Evolutionary conservation across 2,888 invertebrate genomes (phyloP).

Genomic region (Campoplex nolae): DNA sequence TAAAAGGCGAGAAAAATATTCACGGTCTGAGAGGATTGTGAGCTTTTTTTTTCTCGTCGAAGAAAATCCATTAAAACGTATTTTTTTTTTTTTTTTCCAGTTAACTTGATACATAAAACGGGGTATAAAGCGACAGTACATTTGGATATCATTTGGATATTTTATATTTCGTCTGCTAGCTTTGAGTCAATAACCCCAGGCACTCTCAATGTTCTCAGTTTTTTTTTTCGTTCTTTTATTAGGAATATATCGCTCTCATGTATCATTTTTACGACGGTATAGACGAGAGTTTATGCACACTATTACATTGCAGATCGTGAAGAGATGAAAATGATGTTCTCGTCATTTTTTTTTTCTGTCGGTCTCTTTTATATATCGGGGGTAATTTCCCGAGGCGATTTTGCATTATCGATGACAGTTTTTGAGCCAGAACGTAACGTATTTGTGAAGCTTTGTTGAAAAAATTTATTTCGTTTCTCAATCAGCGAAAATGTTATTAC

Average conservation of each 20-base stretch:
- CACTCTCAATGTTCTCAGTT: neutral
- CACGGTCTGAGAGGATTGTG: neutral
- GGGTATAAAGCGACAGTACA: slow-evolving; percentile 1
- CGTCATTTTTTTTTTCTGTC: slow-evolving; percentile 21
- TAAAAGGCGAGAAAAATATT: slow-evolving; percentile 1
- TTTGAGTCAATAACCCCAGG: slow-evolving; percentile 33
- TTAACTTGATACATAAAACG: slow-evolving; percentile 19
- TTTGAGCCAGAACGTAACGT: neutral
- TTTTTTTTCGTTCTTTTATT: neutral
- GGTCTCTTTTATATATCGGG: slow-evolving; percentile 29
- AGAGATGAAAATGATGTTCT: slow-evolving; percentile 40
- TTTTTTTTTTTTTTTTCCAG: neutral
- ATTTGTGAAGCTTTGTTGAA: neutral
- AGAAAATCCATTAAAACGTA: slow-evolving; percentile 16
- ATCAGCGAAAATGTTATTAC: neutral
- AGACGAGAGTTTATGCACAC: neutral
- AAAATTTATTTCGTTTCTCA: neutral
- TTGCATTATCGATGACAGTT: slow-evolving; percentile 17
- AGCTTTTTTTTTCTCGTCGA: neutral
- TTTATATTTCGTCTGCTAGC: slow-evolving; percentile 33
- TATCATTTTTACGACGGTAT: slow-evolving; percentile 13
- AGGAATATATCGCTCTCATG: slow-evolving; percentile 6
- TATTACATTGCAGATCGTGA: slow-evolving; percentile 32
- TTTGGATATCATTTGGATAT: slow-evolving; percentile 43
- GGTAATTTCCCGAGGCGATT: slow-evolving; percentile 53